Base-by-base conservation (phyloP, 2,888 invertebrate genomes). In the Galerucella calmariensis region DNA sequence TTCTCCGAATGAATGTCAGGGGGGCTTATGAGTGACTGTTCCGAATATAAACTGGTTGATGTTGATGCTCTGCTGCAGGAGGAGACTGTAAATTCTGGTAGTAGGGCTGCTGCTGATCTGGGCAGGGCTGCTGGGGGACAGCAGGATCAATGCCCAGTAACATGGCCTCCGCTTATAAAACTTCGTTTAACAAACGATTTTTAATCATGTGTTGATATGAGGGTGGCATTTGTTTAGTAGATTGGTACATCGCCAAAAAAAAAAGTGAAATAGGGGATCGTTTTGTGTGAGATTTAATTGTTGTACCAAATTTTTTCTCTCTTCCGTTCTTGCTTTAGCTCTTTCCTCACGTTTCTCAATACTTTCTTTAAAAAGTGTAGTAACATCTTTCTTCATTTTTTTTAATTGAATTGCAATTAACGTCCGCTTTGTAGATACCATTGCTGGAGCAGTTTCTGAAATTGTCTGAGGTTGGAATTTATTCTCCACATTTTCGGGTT, bases 121-220 rank as follows among this genome's bases (percentile, higher is more conserved):
- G 20, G 20, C 20, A 20, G 20, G 67, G 51, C 67, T 67, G 67
- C 67, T 67, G 67, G 6, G 10, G 67, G 14, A 16, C 67, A 67
- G 63, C 63, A 35, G 63, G 63, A 63, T 14, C 6, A 41, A 70
- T 74, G 56, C 58, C 48, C 44, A 74, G 67, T 74, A 74, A 46
- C 65, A 16, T 35, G 56, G 67, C 67, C 24, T 67, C 51, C 51
- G 51, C 27, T 56, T 67, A 10, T 67, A 41, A 56, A n/a, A 56
- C 56, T 56, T 41, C 56, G 24, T 41, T 24, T 16, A 35, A 67
- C 27, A 67, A 56, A 35, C 35, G 27, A 35, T 53, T 56, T 67
- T 35, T 58, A 27, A 56, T 56, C 20, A 67, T 27, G 56, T 67
- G 67, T 67, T 67, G 58, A 16, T 67, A 67, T 56, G n/a, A 2